Conservation (phyloP, 2,888 invertebrate species). For the Troilus luridus region DNA sequence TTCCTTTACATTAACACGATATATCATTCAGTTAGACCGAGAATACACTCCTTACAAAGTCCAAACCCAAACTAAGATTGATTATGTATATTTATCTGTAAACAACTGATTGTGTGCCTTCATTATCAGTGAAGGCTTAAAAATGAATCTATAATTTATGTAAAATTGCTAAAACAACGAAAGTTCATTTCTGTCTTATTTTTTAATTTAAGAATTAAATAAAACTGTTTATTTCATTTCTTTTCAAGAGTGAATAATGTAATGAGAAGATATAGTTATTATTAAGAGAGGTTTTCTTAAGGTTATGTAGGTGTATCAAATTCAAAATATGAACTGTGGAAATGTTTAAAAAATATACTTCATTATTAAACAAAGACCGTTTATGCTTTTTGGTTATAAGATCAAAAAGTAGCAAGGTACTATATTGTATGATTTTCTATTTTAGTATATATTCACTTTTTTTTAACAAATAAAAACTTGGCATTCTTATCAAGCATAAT, state of each 20-base stretch:
- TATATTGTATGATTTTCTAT: neutral
- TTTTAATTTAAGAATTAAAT: neutral
- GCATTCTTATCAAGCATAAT: neutral
- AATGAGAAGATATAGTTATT: neutral
- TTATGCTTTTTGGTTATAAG: neutral
- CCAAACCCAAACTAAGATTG: constrained; percentile 52
- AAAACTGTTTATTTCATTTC: neutral
- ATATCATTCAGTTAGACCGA: neutral
- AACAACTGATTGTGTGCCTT: constrained; percentile 40
- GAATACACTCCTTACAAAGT: neutral
- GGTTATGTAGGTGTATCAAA: neutral
- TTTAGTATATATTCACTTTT: neutral
- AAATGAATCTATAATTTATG: neutral
- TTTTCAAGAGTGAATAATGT: neutral
- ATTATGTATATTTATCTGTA: constrained; percentile 57
- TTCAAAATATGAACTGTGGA: neutral
- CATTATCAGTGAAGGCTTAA: neutral
- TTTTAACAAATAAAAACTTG: no score
- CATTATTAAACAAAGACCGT: neutral
- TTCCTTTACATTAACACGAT: neutral
- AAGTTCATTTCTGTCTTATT: neutral
- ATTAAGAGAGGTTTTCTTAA: neutral
- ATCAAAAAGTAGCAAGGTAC: constrained; percentile 9
- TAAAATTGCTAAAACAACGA: neutral
- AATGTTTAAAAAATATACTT: constrained; percentile 9